Percentiles rank a stretch among this genome's conserved stretches.
Evolutionary conservation across 2,797 vertebrate species (phyloP).

Genomic region (Anguilla anguilla): DNA sequence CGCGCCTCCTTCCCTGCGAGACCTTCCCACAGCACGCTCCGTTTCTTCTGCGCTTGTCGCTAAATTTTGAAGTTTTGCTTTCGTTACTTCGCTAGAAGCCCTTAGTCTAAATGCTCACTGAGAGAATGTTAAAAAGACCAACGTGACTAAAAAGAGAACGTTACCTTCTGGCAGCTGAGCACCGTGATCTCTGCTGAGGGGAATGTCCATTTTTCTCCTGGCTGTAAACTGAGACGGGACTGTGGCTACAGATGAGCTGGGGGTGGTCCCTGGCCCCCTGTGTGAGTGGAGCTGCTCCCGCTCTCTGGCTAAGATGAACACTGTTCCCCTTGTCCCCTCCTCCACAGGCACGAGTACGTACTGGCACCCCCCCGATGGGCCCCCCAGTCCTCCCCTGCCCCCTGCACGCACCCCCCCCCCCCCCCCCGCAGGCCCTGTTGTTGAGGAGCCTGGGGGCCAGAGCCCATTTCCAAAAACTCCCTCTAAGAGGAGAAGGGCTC

Average conservation of each 20-base stretch:
- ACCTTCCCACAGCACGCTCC: background rate
- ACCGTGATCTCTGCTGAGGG: background rate
- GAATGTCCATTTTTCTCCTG: background rate
- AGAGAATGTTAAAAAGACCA: background rate
- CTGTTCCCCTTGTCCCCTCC: background rate
- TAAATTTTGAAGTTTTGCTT: background rate
- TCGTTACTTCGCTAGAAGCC: background rate
- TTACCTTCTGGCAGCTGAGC: background rate
- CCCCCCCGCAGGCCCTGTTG: conserved; percentile 36
- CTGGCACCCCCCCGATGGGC: conserved; percentile 43
- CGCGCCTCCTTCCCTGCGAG: background rate
- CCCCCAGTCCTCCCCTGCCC: conserved; percentile 47
- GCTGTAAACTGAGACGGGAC: background rate
- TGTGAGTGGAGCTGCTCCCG: conserved; percentile 1
- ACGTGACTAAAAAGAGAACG: background rate
- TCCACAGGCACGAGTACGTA: conserved; percentile 28
- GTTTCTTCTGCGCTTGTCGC: background rate
- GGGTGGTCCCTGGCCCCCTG: conserved; percentile 7
- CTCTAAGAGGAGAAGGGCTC: background rate
- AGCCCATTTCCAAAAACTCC: background rate
- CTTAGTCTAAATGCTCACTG: background rate
- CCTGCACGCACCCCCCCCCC: conserved; percentile 53
- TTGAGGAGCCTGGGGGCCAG: background rate
- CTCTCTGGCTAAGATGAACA: conserved; percentile 41
- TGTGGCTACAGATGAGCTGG: conserved; percentile 18